Evolutionary conservation across 2,888 invertebrate genomes (phyloP).

Genomic region (Drosophila tanythrix): DNA sequence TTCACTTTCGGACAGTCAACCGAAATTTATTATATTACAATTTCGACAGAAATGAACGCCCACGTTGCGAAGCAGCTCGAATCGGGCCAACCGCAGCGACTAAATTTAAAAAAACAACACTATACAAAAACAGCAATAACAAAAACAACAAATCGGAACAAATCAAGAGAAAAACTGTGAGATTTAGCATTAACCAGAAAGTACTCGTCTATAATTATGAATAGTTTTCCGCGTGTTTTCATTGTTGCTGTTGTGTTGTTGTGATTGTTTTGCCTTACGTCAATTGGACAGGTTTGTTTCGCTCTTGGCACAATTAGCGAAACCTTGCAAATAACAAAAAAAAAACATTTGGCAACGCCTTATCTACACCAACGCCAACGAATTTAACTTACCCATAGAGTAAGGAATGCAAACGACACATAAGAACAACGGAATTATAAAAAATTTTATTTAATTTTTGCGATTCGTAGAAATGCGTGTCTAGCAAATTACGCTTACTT

Average conservation of each 20-base stretch:
- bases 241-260: slow-evolving; percentile 12
- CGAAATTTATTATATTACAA: slow-evolving; percentile 25
- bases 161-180: slow-evolving; percentile 4
- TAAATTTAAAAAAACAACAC: slow-evolving; percentile 23
- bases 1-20: slow-evolving; percentile 17
- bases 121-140: background rate
- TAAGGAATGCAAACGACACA: slow-evolving; percentile 1
- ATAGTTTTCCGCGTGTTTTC: slow-evolving; percentile 50
- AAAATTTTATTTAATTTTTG: slow-evolving; percentile 8
- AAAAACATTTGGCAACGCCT: slow-evolving; percentile 28
- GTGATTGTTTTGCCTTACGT: slow-evolving; percentile 48
- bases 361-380: slow-evolving; percentile 15
- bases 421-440: slow-evolving; percentile 2
- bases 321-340: slow-evolving; percentile 51
- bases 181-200: slow-evolving; percentile 2
- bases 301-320: slow-evolving; percentile 71
- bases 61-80: slow-evolving; percentile 37
- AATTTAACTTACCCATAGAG: background rate
- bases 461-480: slow-evolving; percentile 7
- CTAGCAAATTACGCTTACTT: slow-evolving; percentile 15
- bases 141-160: background rate
- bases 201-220: slow-evolving; percentile 13
- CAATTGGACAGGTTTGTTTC: slow-evolving; percentile 42
- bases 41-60: slow-evolving; percentile 42
- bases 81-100: slow-evolving; percentile 32